These are phyloP conservation scores for Pimpla rufipes DNA, from an alignment of 2,888 invertebrate species.

Conservation along the genomic window DNA sequence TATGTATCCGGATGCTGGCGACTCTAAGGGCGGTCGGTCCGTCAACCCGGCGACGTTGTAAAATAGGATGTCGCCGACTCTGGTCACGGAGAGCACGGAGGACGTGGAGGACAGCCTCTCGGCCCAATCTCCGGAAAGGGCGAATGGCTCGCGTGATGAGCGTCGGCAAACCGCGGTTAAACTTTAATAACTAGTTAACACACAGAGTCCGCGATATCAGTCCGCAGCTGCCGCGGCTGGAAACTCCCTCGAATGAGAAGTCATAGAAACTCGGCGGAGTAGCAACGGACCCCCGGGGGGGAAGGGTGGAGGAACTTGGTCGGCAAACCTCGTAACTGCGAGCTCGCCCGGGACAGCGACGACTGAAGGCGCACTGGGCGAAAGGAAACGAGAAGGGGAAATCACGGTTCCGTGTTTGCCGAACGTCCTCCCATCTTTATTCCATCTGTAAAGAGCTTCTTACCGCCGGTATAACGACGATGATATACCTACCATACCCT, in stretches of 20 bases:
- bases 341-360: conserved; percentile 20
- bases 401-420: conserved; percentile 75
- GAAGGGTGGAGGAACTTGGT: conserved; percentile 26
- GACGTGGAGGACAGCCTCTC: conserved; percentile 33
- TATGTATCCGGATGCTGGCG: conserved; percentile 8
- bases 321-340: conserved; percentile 48
- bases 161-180: conserved; percentile 76
- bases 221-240: conserved; percentile 70
- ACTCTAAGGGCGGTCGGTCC: conserved; percentile 5
- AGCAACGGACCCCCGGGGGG: conserved; percentile 4
- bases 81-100: conserved; percentile 25
- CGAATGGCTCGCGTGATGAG: conserved; percentile 73
- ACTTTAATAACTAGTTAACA: conserved; percentile 81
- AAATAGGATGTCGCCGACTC: conserved; percentile 3
- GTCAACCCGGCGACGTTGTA: conserved; percentile 15
- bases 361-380: conserved; percentile 32
- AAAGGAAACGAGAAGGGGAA: conserved; percentile 54
- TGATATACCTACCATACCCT: conserved; percentile 26
- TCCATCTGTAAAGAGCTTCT: conserved; percentile 81
- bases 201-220: conserved; percentile 77
- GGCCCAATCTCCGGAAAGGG: conserved; percentile 67
- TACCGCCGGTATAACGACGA: conserved; percentile 37
- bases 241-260: conserved; percentile 74
- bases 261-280: conserved; percentile 75
- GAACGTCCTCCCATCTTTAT: conserved; percentile 81